phyloP scores from a whole-genome alignment of 2,113 vertebrate genomes.

The Shinisaurus crocodilurus region DNA sequence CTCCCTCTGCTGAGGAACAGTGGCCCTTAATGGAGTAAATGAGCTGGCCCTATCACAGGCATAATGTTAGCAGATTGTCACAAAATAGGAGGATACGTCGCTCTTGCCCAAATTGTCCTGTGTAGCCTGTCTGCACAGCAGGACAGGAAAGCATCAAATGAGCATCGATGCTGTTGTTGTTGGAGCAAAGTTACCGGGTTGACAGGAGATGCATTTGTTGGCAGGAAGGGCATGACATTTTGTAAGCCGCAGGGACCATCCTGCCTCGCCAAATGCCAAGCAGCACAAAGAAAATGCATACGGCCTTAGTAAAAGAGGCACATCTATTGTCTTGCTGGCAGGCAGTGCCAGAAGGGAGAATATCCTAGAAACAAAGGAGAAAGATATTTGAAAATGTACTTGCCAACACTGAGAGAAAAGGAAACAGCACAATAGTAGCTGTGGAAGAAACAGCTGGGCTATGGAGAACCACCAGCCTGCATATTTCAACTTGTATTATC shows the following conservation, averaged over 20 bases:
- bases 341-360: constrained; percentile 66
- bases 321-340: constrained; percentile 68
- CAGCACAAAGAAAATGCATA: constrained; percentile 62
- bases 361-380: constrained; percentile 65
- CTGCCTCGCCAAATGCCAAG: constrained; percentile 71
- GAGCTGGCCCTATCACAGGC: constrained; percentile 7
- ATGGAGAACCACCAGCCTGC: constrained; percentile 74
- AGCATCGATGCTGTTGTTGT: constrained; percentile 58
- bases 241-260: constrained; percentile 67
- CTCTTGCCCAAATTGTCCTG: constrained; percentile 40
- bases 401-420: constrained; percentile 63
- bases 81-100: constrained; percentile 45
- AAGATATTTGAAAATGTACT: constrained; percentile 60
- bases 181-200: constrained; percentile 71
- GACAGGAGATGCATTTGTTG: constrained; percentile 76
- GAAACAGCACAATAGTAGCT: constrained; percentile 66
- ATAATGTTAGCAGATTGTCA: constrained; percentile 45
- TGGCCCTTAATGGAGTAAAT: background rate
- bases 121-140: constrained; percentile 62
- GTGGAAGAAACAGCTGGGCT: constrained; percentile 73
- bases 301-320: constrained; percentile 55
- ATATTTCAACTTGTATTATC: constrained; percentile 73
- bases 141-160: constrained; percentile 62
- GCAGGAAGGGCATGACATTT: constrained; percentile 62
- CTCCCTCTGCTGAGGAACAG: fast-evolving